Base-by-base conservation (phyloP, 1,140 invertebrate species). In the Apocrypta bakeri region DNA sequence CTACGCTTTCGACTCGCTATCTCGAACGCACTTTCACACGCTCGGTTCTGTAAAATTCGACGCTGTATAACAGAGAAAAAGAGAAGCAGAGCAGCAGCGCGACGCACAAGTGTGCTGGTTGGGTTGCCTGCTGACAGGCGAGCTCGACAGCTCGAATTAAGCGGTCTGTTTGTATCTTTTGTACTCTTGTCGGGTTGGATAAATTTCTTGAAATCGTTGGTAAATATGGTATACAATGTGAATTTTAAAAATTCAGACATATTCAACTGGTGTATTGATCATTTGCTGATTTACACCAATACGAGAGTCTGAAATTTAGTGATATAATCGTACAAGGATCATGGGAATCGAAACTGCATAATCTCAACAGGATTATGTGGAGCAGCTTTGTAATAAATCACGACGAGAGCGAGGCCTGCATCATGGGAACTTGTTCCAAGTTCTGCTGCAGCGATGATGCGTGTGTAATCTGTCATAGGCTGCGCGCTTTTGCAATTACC, bases 391-490 rank as follows among this genome's bases (percentile, higher is more conserved):
- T 84, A 80, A 89, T 90, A 90, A 91, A 91, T 90, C 88, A 89
- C 85, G 85, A 87, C 86, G 83, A 86, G 85, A 66, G 81, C 86
- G 71, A 61, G 71, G 84, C 71, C 86, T 56, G 63, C 63, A 88
- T 90, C 63, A 88, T 90, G 90, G 87, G 87, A 90, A 89, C 88
- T 84, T 84, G 87, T 86, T 88, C 76, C 73, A 40, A 37, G 33
- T 9, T 37, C 33, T 37, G 33, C 33, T 37, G 33, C 69, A 11
- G 48, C 48, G 21, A 56, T 56, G 21, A 27, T 24, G 25, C 63
- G 25, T 79, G 75, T 63, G 69, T 80, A 88, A 90, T 90, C 89
- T 90, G 89, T 90, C 90, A 89, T 87, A 85, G 86, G 61, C 79
- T 71, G 76, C 24, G 24, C 84, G 73, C 12, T 25, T 74, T 69